Evolutionary conservation across 2,113 vertebrate species (phyloP).

Genomic region (Maccullochella peelii): DNA sequence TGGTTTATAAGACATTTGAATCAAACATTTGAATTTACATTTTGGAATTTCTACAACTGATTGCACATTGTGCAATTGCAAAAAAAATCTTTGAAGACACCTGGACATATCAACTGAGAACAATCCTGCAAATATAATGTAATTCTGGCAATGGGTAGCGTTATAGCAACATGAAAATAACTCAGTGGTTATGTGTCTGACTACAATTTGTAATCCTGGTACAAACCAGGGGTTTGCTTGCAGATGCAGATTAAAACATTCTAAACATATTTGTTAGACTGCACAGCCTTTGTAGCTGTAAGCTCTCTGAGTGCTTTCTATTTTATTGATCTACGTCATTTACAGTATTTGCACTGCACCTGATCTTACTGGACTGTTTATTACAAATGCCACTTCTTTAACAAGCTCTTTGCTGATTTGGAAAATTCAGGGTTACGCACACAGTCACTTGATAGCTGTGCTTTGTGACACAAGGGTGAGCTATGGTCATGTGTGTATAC

Average conservation of each 20-base stretch:
- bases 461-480: neutral
- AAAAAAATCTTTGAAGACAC: no score
- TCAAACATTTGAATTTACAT: no score
- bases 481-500: conserved; percentile 7
- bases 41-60: neutral
- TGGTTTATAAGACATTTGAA: neutral
- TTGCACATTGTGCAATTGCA: neutral
- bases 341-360: neutral
- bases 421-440: neutral
- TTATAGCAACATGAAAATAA: neutral
- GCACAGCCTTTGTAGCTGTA: neutral
- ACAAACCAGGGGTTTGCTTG: neutral
- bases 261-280: neutral
- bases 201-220: no score
- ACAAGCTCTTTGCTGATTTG: neutral
- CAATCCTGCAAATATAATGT: no score
- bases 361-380: neutral
- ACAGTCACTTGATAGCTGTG: neutral
- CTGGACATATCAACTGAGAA: no score
- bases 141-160: no score
- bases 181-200: neutral
- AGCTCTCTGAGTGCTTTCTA: neutral
- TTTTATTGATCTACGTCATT: neutral
- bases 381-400: neutral
- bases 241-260: neutral